phyloP scores from a whole-genome alignment of 2,797 vertebrate species.

The Syncerus caffer region DNA sequence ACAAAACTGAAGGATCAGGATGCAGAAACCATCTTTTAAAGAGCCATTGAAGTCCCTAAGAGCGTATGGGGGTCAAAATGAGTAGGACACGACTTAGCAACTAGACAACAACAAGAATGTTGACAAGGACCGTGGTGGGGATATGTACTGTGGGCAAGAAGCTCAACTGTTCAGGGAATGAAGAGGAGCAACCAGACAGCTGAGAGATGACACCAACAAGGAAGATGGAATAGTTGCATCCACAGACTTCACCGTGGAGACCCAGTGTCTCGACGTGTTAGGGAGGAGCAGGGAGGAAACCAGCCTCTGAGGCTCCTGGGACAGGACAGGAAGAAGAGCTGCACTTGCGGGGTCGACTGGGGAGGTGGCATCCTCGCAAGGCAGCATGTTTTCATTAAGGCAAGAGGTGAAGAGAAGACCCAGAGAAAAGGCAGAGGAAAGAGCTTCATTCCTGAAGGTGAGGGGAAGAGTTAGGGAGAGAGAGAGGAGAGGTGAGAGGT shows the following conservation, averaged over 20 bases:
- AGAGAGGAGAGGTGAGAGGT: neutral
- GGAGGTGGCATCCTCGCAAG: neutral
- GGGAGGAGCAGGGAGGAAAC: neutral
- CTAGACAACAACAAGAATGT: neutral
- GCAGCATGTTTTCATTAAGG: neutral
- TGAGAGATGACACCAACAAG: neutral
- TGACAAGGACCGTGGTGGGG: neutral
- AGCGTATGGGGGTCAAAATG: neutral
- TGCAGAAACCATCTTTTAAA: neutral
- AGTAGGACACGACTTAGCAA: neutral
- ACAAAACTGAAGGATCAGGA: neutral
- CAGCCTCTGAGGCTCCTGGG: neutral
- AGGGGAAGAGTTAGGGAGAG: neutral
- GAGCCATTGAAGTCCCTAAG: neutral
- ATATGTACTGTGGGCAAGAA: neutral
- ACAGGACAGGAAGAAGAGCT: neutral
- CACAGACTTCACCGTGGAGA: neutral
- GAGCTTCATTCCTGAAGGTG: neutral
- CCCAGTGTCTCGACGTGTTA: neutral
- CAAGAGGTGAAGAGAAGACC: neutral
- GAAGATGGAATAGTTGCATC: neutral
- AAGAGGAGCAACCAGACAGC: neutral
- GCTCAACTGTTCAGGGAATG: neutral
- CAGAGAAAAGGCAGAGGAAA: neutral
- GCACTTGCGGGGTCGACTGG: neutral